Evolutionary conservation across 2,797 vertebrate species (phyloP), one percentile per base, ranked within the genome.

Genomic region (Scyliorhinus canicula): DNA sequence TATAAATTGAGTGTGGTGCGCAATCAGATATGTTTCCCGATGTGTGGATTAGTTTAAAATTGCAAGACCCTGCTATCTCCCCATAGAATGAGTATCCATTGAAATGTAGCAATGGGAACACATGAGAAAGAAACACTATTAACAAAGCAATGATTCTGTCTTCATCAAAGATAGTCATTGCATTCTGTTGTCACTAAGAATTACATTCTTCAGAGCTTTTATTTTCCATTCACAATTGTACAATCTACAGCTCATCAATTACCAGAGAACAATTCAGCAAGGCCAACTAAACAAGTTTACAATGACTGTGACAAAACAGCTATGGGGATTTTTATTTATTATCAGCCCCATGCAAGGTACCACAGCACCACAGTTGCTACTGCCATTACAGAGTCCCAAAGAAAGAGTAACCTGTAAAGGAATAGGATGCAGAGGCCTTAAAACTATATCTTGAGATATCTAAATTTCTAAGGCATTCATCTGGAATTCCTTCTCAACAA

Each of bases 211-310:
- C 35, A 9, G 85, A 55, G 50, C 26, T 55, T 50, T 52, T 86
- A 71, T 71, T 86, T 86, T 55, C 31, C 50, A 55, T 55, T 55
- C 26, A 55, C 26, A 31, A 88, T 88, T 88, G 47, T 55, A 44
- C 9, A 31, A 88, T 88, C 85, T 55, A 35, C 85, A 88, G 47
- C 85, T 88, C 50, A 88, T 88, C 85, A 57, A 88, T 55, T 88
- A 50, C 50, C 31, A 55, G 26, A 88, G 50, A 88, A 88, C 52
- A 88, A 88, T 88, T 88, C 47, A 88, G 52, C 55, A 88, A 88
- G 3, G 85, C 57, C 85, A 88, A 35, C 50, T 35, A 88, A 88
- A 88, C 35, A 88, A 55, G 57, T 88, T 74, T 88, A 55, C 24
- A 55, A 24, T 35, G 47, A 31, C 44, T 88, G 40, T 52, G 50